Evolutionary conservation across 30 jellyfish, hydroid and myxozoan species (phyloP), one percentile per base, ranked within the genome.

Genomic region (Haliclystus octoradiatus): DNA sequence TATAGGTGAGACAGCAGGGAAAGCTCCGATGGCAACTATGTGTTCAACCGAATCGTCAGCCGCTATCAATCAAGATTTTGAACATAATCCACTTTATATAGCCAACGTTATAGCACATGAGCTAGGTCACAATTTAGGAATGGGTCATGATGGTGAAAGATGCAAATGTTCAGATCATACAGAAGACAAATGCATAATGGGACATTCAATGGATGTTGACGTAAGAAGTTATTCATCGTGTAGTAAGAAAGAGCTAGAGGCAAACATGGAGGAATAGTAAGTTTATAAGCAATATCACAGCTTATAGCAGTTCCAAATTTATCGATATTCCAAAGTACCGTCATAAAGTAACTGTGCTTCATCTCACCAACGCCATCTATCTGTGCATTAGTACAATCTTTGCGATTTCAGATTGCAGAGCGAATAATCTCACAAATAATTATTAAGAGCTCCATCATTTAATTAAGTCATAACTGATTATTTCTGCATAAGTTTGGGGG

Each of bases 71-170:
- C 94, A 78, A 52, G 96, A 86, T 72, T 40, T 82, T 2, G 34
- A 75, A n/a, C 15, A 30, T 26, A 86, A 79, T 29, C 72, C 78
- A 28, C 53, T 53, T 4, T 63, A 49, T 13, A 62, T 79, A 28
- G 85, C 96, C 0, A 82, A 74, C 23, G 92, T 86, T 12, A 75
- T 86, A 65, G 84, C 94, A 1, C 96, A 86, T 33, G 96, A 86
- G 40, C 76, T 79, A 83, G 96, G 96, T 19, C 96, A 86, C 52
- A 86, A 78, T 63, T 31, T 86, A 2, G 94, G 94, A 28, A 86
- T 86, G 96, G 50, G 33, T 2, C 96, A 86, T 62, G 96, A 86
- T 0, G 49, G 28, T 64, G 30, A 28, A 4, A 35, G 49, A 2
- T 86, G 96, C 51, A 14, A 27, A 1, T 86, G 96, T 60, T 51